Evolutionary conservation across 2,888 invertebrate species (phyloP), one percentile per base, ranked within the genome.

Genomic region (Ceraclea dissimilis): DNA sequence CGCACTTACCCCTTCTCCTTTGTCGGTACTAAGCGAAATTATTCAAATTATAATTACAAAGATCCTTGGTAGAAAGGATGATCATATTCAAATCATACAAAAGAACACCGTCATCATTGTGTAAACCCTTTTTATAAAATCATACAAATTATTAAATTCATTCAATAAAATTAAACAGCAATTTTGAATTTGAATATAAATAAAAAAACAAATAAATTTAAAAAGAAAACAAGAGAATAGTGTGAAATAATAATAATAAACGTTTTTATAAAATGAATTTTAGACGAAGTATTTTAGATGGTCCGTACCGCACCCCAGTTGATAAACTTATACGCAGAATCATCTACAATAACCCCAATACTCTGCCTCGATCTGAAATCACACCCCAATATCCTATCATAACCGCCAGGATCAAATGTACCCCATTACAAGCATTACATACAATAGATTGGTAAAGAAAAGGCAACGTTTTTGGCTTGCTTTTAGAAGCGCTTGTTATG

Each of bases 391-490:
- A 43, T 17, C 1, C 20, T 22, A 6, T 48, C 53, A 22, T 49
- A 53, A 47, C 33, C 20, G 26, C 49, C 57, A 13, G n/a, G 16
- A 39, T 21, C 26, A n/a, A 10, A 8, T 54, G 52, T 56, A 74
- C 74, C 67, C 61, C 59, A 63, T 60, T 63, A 10, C 34, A 46
- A 63, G 64, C 59, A 61, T 62, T 60, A 65, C 62, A 39, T 18
- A 59, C 64, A 60, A 63, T 51, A 51, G 21, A 39, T 21, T 17
- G 39, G 31, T 13, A 26, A 26, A 46, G 61, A 63, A 61, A 63
- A 63, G 61, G 63, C 65, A 66, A 64, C 64, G 64, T 66, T 68
- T 57, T 59, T 65, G 64, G 65, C 67, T 67, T 1, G 55, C 50
- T 51, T 53, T 52, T 2, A 4, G 18, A 21, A 49, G 52, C 64